A percentile compares a stretch with the other conserved stretches of the same genome.
Conservation (phyloP, 2,113 vertebrate species). For the Haemorhous mexicanus region DNA sequence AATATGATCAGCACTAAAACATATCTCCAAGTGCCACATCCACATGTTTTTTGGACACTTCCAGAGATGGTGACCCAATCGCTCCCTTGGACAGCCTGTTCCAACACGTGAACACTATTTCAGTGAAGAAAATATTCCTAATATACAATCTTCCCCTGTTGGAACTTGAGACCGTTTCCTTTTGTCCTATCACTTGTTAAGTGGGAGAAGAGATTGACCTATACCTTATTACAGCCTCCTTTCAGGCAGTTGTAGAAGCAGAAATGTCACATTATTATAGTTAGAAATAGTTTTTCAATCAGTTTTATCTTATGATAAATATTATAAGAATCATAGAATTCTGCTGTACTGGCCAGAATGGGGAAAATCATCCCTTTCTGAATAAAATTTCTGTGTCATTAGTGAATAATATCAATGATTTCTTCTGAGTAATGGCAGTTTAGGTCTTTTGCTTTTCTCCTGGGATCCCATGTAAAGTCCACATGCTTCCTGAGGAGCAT, state of each 20-base stretch:
- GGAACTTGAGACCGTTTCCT: not conserved
- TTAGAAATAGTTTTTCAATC: not conserved
- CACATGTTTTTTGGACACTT: not conserved
- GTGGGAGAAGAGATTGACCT: not conserved
- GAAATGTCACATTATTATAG: not conserved
- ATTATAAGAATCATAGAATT: not conserved
- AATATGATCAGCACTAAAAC: not conserved
- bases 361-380: not conserved
- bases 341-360: not conserved
- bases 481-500: not conserved
- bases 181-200: not conserved
- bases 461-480: not conserved
- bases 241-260: not conserved
- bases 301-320: not conserved
- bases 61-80: too few relatives aligned
- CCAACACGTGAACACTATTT: not conserved
- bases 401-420: not conserved
- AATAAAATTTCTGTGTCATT: not conserved
- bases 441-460: not conserved
- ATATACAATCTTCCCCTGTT: not conserved
- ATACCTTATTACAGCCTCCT: not conserved
- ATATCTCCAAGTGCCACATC: not conserved
- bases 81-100: not conserved
- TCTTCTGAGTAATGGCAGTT: not conserved
- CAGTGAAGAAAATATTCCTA: not conserved